These are phyloP conservation scores for Pangasianodon gigas DNA, from an alignment of 2,113 vertebrate genomes.

Conservation along the genomic window DNA sequence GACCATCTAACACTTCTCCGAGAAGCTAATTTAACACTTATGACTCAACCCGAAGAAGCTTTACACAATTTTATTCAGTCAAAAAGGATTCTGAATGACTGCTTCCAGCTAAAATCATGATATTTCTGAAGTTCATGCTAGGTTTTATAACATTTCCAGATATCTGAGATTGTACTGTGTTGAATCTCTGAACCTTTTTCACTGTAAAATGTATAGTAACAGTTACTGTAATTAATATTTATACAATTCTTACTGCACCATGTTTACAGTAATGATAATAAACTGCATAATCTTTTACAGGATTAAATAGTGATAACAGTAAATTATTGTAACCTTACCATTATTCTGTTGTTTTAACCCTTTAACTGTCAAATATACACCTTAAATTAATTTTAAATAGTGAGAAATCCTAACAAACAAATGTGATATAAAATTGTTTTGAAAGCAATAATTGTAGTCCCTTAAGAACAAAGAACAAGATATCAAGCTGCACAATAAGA, in stretches of 20 bases:
- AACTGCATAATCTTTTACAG: neutral
- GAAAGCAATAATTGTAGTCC: no score
- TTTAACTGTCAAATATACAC: neutral
- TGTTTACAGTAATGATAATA: neutral
- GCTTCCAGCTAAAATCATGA: neutral
- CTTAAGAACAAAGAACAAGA: no score
- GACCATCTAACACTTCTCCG: neutral
- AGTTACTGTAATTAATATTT: neutral
- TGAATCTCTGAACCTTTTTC: neutral
- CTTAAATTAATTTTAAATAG: neutral
- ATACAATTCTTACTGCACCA: neutral
- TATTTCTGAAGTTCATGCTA: neutral
- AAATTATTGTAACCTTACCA: neutral
- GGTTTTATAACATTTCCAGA: neutral
- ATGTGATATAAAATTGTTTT: no score
- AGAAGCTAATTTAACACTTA: neutral
- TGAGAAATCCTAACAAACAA: no score
- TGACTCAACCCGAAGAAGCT: neutral
- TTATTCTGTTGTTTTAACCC: neutral
- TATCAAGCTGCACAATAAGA: neutral
- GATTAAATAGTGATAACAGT: neutral
- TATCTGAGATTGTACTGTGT: neutral
- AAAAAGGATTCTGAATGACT: neutral
- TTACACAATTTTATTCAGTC: neutral
- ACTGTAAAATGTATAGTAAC: neutral